Conservation (phyloP, 2,888 invertebrate species). For the Endotricha flammealis region DNA sequence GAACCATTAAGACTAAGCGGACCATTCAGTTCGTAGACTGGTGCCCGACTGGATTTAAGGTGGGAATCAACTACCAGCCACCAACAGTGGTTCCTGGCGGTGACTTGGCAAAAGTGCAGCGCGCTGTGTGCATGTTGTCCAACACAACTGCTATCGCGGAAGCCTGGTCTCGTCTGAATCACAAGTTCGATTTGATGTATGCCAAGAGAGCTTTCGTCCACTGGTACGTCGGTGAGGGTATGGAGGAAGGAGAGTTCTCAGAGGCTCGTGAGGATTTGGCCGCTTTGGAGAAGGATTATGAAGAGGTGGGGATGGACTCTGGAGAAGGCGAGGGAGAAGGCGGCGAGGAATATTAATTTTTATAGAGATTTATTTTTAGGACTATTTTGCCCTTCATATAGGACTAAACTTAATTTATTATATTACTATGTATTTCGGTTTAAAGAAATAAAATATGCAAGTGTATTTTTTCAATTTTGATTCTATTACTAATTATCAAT, state of each 20-base stretch:
- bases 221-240: conserved; percentile 93
- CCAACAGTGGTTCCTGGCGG: conserved; percentile 94
- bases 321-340: conserved; percentile 89
- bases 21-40: conserved; percentile 96
- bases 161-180: conserved; percentile 96
- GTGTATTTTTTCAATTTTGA: conserved; percentile 28
- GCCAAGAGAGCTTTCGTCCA: conserved; percentile 97
- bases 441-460: conserved; percentile 32
- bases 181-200: conserved; percentile 97
- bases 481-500: neutral
- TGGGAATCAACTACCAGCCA: conserved; percentile 92
- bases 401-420: conserved; percentile 31
- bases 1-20: conserved; percentile 95
- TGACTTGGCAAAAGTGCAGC: conserved; percentile 93
- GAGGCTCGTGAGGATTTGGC: conserved; percentile 82
- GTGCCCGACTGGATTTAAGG: conserved; percentile 88
- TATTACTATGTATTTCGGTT: conserved; percentile 22
- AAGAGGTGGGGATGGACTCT: conserved; percentile 91
- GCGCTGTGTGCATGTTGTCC: conserved; percentile 97
- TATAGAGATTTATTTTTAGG: conserved; percentile 38
- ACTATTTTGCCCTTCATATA: conserved; percentile 30
- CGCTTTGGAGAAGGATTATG: conserved; percentile 90
- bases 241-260: conserved; percentile 92
- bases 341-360: conserved; percentile 84
- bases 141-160: conserved; percentile 99